A percentile compares a stretch with the other conserved stretches of the same genome.
Conservation (phyloP, 53 echinoderm and acorn worm genomes). For the Mesocentrotus franciscanus region DNA sequence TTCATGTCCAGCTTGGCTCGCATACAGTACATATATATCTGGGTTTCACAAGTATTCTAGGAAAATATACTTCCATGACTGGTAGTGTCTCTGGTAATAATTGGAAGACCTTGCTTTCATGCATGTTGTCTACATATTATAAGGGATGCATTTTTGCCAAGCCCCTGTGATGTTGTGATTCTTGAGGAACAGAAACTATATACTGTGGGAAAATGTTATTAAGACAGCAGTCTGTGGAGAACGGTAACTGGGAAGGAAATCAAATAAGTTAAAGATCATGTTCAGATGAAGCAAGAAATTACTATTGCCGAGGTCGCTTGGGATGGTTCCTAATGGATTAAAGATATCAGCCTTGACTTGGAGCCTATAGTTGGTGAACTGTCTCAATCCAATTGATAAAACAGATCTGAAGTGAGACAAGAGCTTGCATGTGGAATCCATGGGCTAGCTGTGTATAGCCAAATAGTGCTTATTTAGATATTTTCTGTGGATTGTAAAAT, state of each 20-base stretch:
- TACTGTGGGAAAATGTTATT: background rate
- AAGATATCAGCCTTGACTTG: conserved; percentile 27
- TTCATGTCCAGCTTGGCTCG: background rate
- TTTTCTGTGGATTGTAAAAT: background rate
- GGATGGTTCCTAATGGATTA: background rate
- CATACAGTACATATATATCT: background rate
- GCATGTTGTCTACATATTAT: background rate
- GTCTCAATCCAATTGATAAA: conserved; percentile 28
- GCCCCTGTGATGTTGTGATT: background rate
- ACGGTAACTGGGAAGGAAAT: background rate
- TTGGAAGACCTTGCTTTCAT: background rate
- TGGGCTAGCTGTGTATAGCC: background rate
- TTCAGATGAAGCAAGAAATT: background rate
- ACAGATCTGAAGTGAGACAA: background rate
- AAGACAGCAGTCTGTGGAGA: background rate
- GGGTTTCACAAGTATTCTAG: background rate
- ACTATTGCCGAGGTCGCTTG: background rate
- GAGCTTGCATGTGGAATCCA: background rate
- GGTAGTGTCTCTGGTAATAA: background rate
- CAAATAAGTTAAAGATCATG: background rate
- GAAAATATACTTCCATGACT: background rate
- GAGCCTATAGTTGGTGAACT: conserved; percentile 18
- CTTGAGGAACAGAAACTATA: background rate
- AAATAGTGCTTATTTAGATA: conserved; percentile 16
- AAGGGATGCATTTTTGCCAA: background rate